Conservation (phyloP, 2,888 invertebrate genomes). For the Cephalotes varians region DNA sequence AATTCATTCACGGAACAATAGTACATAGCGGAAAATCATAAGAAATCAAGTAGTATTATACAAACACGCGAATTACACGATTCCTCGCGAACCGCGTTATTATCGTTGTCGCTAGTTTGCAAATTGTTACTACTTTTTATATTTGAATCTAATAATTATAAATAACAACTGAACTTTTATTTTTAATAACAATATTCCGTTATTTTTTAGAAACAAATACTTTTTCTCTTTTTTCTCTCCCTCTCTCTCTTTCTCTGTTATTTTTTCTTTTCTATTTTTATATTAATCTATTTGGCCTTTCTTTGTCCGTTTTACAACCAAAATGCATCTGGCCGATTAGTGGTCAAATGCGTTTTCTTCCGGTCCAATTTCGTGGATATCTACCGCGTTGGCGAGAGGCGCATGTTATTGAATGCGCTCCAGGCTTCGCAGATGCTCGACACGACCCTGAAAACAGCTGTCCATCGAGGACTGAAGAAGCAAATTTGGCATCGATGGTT, state of each 20-base stretch:
- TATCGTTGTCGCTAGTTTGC: neutral
- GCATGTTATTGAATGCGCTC: conserved; percentile 53
- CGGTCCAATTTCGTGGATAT: conserved; percentile 29
- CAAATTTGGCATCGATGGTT: neutral
- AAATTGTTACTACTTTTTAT: neutral
- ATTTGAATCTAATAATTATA: neutral
- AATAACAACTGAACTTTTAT: neutral
- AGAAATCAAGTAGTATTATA: neutral
- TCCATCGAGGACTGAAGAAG: conserved; percentile 39
- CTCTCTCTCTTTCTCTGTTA: neutral
- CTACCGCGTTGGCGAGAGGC: conserved; percentile 50
- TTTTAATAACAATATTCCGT: neutral
- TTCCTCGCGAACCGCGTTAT: neutral
- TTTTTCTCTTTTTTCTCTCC: neutral
- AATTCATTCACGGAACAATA: neutral
- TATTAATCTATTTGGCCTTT: neutral
- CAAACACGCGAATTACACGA: neutral
- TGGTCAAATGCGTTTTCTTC: conserved; percentile 39
- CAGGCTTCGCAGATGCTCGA: conserved; percentile 58
- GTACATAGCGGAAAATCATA: neutral
- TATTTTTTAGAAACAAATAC: neutral
- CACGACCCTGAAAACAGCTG: conserved; percentile 65
- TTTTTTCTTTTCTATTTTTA: no score
- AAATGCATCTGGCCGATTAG: conserved; percentile 14
- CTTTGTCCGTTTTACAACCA: conserved; percentile 9